phyloP scores from a whole-genome alignment of 2,797 vertebrate species.

The Falco berigora region DNA sequence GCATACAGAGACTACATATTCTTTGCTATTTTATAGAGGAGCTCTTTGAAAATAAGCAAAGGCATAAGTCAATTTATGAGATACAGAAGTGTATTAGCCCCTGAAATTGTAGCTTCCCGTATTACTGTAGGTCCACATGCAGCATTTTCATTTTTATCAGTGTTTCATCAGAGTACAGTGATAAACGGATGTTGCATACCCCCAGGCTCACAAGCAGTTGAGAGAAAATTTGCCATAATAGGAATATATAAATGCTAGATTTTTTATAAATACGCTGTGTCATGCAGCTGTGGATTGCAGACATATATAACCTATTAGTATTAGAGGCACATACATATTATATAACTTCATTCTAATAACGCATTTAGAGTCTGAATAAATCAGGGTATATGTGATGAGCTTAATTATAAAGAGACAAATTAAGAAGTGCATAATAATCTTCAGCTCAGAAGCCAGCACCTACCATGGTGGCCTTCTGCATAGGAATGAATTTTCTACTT shows the following conservation, averaged over 20 bases:
- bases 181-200: conserved; percentile 13
- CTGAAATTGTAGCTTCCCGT: conserved; percentile 10
- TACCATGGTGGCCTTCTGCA: background rate
- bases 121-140: background rate
- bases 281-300: background rate
- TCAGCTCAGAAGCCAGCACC: background rate
- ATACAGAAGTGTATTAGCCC: conserved; percentile 9
- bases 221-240: conserved; percentile 31
- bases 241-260: background rate
- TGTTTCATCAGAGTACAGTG: conserved; percentile 19
- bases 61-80: conserved; percentile 33
- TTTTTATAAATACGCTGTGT: conserved; percentile 20
- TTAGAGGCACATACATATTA: background rate
- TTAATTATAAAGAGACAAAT: conserved; percentile 1
- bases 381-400: background rate
- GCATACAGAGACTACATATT: background rate
- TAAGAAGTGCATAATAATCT: background rate
- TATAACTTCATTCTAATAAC: background rate
- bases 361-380: background rate
- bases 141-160: conserved; percentile 50
- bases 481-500: background rate
- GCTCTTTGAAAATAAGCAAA: conserved; percentile 16
- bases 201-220: conserved; percentile 13
- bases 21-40: background rate
- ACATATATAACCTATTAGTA: background rate